Base-by-base conservation (phyloP, 2,888 invertebrate species). In the Amblyjoppa proteus region DNA sequence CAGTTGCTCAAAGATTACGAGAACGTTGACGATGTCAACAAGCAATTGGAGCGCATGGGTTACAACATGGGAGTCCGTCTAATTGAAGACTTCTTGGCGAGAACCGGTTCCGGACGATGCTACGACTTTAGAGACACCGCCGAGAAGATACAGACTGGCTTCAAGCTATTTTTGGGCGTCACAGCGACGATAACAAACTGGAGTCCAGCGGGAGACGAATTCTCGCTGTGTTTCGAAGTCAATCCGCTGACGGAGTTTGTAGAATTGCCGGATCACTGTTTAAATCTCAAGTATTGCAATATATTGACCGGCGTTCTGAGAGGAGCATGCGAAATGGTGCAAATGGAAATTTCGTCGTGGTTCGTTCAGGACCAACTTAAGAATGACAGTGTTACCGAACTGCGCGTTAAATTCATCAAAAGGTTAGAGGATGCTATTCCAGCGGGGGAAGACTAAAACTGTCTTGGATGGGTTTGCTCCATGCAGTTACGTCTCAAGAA, bases 261-360 rank as follows among this genome's bases (percentile, higher is more conserved):
- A 0, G 99, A 99, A 94, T 95, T 99, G 92, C 99, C 99, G 0
- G 97, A 97, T 87, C 96, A 97, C 91, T 96, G 96, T 90, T 96
- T 96, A 85, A 96, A 97, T 87, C 95, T 99, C 20, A 98, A 98
- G 92, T 99, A 99, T 94, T 98, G 98, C 89, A 98, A 98, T 89
- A 96, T 99, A 84, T 96, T 99, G 71, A 98, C 98, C 85, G 99
- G 99, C 0, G 96, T 97, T 45, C 96, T 98, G 80, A 96, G 99
- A 86, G 99, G 99, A 25, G 99, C 99, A 9, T 95, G 99, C 90
- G 99, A 99, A 95, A 99, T 99, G 98, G 99, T 99, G 58, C 99
- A 99, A 94, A 96, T 99, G 93, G 99, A 99, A 94, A 98, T 99
- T 6, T 97, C 97, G 91, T 97, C 98, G 89, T 98, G 98, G 97